Percentiles rank a stretch among this genome's conserved stretches.
Evolutionary conservation across 2,797 vertebrate species (phyloP).

Genomic region (Lacerta bilineata): DNA sequence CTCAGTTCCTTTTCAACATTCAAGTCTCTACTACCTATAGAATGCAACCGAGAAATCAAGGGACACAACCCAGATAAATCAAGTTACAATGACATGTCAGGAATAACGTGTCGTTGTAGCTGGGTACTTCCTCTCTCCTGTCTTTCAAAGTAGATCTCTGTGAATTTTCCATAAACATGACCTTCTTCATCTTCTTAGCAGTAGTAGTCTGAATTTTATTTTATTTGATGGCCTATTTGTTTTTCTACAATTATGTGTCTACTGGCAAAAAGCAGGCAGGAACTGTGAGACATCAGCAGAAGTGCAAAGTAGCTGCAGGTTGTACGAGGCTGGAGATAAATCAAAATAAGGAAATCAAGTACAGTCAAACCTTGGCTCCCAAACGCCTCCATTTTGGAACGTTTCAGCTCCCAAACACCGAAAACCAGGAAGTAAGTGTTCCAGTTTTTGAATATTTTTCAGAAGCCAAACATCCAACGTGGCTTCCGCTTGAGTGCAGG

Average conservation of each 20-base stretch:
- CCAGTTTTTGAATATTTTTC: no score
- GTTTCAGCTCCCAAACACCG: no score
- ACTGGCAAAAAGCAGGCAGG: neutral
- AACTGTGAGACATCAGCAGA: neutral
- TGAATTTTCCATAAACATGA: neutral
- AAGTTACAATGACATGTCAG: neutral
- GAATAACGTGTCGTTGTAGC: neutral
- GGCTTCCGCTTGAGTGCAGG: no score
- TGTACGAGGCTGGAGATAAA: neutral
- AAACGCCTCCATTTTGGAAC: no score
- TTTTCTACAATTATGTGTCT: neutral
- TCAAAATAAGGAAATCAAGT: neutral
- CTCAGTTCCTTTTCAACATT: neutral
- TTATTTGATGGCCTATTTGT: neutral
- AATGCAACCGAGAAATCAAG: neutral
- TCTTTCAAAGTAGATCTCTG: neutral
- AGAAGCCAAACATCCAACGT: no score
- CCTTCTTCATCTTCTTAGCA: neutral
- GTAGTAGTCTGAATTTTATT: neutral
- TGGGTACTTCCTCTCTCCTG: neutral
- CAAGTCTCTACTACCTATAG: neutral
- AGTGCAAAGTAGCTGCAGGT: no score
- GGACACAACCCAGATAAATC: neutral
- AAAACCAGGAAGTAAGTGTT: no score
- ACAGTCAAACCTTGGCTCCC: no score